phyloP scores from a whole-genome alignment of 2,113 vertebrate genomes.

The Syngnathus typhle region DNA sequence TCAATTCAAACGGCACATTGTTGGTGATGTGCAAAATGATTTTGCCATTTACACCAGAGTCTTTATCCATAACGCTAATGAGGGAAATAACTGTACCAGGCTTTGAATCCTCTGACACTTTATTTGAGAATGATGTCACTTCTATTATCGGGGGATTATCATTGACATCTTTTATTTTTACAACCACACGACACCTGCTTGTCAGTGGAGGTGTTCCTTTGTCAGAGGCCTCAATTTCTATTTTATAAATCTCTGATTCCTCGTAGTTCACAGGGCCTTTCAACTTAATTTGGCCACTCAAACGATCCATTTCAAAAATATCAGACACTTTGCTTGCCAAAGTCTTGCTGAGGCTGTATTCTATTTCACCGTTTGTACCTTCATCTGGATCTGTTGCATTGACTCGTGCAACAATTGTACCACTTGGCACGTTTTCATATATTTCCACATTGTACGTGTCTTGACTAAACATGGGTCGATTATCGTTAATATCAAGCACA shows the following conservation, averaged over 20 bases:
- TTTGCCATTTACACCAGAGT: slow-evolving; percentile 50
- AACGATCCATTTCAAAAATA: slow-evolving; percentile 35
- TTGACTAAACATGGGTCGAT: slow-evolving; percentile 55
- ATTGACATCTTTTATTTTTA: slow-evolving; percentile 45
- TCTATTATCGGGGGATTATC: slow-evolving; percentile 80
- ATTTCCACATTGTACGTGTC: slow-evolving; percentile 47
- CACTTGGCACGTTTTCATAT: slow-evolving; percentile 41
- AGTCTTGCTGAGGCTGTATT: slow-evolving; percentile 45
- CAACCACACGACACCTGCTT: slow-evolving; percentile 33
- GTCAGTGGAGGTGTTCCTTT: slow-evolving; percentile 28
- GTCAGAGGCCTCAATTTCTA: slow-evolving; percentile 59
- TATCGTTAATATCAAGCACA: slow-evolving; percentile 69
- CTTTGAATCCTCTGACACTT: slow-evolving; percentile 60
- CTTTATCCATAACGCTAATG: slow-evolving; percentile 48
- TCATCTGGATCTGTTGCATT: slow-evolving; percentile 50
- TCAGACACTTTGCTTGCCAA: slow-evolving; percentile 30
- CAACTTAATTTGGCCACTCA: slow-evolving; percentile 41
- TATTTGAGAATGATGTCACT: slow-evolving; percentile 78
- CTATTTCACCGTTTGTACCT: slow-evolving; percentile 37
- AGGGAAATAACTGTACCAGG: slow-evolving; percentile 50
- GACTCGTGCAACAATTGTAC: slow-evolving; percentile 28
- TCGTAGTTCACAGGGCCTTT: slow-evolving; percentile 49
- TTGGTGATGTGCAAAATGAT: slow-evolving; percentile 32
- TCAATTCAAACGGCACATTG: slow-evolving; percentile 42
- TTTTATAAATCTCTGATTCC: slow-evolving; percentile 36